phyloP scores from a whole-genome alignment of 2,888 invertebrate genomes.

The Caenorhabditis uteleia region DNA sequence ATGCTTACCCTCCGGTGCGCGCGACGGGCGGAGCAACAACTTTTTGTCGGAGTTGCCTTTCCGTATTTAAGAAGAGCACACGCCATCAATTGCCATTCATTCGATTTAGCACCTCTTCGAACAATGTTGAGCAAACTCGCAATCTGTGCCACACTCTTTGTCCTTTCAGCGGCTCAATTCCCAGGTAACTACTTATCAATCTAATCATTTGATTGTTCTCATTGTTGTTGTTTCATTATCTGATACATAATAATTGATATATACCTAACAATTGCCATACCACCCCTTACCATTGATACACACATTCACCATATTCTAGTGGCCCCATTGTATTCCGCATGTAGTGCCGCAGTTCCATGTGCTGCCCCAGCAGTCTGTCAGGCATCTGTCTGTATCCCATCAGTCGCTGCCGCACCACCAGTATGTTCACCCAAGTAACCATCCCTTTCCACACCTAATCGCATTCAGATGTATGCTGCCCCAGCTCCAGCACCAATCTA shows the following conservation, averaged over 20 bases:
- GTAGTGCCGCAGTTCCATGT: conserved; percentile 55
- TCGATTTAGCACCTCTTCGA: conserved; percentile 20
- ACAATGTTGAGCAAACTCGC: conserved; percentile 44
- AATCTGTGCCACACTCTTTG: conserved; percentile 39
- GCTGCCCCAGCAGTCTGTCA: conserved; percentile 58
- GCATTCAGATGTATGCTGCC: conserved; percentile 10
- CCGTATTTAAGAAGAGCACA: too few relatives aligned
- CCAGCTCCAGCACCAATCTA: conserved; percentile 38
- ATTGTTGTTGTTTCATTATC: too few relatives aligned
- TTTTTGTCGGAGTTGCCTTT: too few relatives aligned
- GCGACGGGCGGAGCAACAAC: too few relatives aligned
- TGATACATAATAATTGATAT: too few relatives aligned
- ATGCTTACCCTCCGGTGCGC: too few relatives aligned
- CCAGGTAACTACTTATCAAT: too few relatives aligned
- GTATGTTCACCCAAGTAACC: conserved; percentile 6
- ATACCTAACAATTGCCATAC: too few relatives aligned
- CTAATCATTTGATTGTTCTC: too few relatives aligned
- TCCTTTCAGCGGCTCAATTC: conserved; percentile 37
- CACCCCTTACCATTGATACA: not conserved
- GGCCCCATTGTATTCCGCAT: conserved; percentile 60
- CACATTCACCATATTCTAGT: conserved; percentile 14
- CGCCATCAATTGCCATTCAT: too few relatives aligned
- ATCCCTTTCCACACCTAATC: not conserved
- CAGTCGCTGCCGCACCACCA: conserved; percentile 35
- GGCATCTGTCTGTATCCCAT: conserved; percentile 54